Conservation (phyloP, 1,140 invertebrate genomes). For the Carcinoscorpius rotundicauda region DNA sequence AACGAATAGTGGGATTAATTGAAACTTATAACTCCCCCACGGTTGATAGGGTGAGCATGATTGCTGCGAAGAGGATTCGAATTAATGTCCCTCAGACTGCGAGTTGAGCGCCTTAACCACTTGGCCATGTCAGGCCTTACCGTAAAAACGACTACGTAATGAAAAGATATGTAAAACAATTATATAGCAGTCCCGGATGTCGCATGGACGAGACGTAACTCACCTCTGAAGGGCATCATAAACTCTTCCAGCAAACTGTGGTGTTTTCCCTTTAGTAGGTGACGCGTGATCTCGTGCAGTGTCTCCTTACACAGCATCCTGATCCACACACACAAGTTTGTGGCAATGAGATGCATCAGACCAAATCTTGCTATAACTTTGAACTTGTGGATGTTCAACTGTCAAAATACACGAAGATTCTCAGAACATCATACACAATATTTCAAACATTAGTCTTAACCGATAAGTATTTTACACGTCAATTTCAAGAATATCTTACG, state of each 20-base stretch:
- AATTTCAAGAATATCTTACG: too few species aligned
- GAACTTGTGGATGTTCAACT: conserved; percentile 93
- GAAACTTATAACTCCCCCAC: neutral
- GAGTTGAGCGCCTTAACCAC: neutral
- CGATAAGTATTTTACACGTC: too few species aligned
- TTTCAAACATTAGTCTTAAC: too few species aligned
- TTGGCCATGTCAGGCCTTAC: neutral
- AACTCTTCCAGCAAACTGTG: conserved; percentile 17
- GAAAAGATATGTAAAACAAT: neutral
- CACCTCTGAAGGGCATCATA: conserved; percentile 21
- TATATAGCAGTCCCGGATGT: neutral
- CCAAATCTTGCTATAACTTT: conserved; percentile 94
- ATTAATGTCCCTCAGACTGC: neutral
- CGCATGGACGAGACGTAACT: neutral
- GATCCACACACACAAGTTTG: conserved; percentile 96
- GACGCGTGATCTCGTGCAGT: conserved; percentile 22
- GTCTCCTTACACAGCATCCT: conserved; percentile 53
- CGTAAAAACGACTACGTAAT: neutral
- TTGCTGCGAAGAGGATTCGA: neutral
- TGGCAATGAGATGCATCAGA: conserved; percentile 94
- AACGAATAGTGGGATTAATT: too few species aligned
- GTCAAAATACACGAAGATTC: neutral
- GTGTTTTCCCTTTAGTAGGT: conserved; percentile 10
- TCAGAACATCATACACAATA: too few species aligned
- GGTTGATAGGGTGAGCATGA: neutral